A percentile compares a stretch with the other conserved stretches of the same genome.
Conservation (phyloP, 2,797 vertebrate species). For the Myotis vivesi region DNA sequence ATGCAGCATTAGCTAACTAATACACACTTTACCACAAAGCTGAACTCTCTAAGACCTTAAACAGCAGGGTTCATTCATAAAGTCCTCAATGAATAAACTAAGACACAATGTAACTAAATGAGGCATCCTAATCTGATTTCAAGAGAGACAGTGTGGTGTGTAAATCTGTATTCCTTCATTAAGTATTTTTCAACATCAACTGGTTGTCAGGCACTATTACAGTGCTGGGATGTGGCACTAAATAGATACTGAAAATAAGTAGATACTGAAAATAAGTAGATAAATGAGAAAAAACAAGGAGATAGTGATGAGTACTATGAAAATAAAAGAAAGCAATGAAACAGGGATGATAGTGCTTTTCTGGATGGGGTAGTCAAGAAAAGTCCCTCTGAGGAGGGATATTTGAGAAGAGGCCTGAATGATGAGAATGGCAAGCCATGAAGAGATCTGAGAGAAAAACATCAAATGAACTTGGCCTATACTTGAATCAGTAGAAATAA, state of each 20-base stretch:
- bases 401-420: not conserved
- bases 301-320: not conserved
- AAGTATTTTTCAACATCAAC: not conserved
- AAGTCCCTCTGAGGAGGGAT: not conserved
- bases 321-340: not conserved
- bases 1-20: not conserved
- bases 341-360: not conserved
- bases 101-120: too few relatives aligned
- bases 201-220: not conserved
- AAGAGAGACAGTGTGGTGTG: not conserved
- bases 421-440: not conserved
- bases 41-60: not conserved
- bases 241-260: not conserved
- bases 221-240: too few relatives aligned
- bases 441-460: not conserved
- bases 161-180: not conserved
- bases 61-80: not conserved
- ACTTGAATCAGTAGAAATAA: not conserved
- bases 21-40: not conserved
- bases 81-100: too few relatives aligned
- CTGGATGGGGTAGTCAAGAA: not conserved
- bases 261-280: too few relatives aligned
- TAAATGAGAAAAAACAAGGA: not conserved
- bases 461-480: not conserved
- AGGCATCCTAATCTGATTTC: not conserved